Base-by-base conservation (phyloP, 2,797 vertebrate species). In the Capromys pilorides region DNA sequence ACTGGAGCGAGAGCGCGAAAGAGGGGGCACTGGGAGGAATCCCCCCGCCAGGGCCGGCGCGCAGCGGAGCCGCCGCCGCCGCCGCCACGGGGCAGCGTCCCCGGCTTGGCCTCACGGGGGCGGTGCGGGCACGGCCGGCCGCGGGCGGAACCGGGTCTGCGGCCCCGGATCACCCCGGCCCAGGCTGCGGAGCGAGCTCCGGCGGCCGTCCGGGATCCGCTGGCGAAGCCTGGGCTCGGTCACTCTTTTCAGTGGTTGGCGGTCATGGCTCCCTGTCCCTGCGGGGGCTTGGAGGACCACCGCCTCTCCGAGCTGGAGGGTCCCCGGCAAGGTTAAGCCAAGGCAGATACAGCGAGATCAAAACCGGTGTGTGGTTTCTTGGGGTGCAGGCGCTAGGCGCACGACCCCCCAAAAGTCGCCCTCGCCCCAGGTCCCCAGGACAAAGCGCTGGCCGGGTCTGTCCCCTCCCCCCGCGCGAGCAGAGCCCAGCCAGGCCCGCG, bases 31-130 rank as follows among this genome's bases (percentile, higher is more conserved):
- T 64, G 78, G 96, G 94, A 18, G 79, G 45, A 59, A 96, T 84
- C 92, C 97, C 96, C 97, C 92, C 97, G 96, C 97, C 96, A 97
- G 94, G 91, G 71, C 95, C 95, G 94, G 96, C 94, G 95, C 96
- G 84, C 95, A 97, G 97, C 96, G 95, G 95, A 97, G 64, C 96
- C 96, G 95, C 92, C 97, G 95, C 92, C 97, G 67, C 88, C 49
- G 95, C 96, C 95, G 91, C 97, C 96, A 94, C 98, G 96, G 97
- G 97, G 96, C 97, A 97, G 95, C 67, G 97, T 98, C 98, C 97
- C 97, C 81, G 88, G 94, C 96, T 95, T 94, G 92, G 96, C 97
- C 93, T 98, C 92, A 96, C 96, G 84, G 97, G 95, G 96, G 97
- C 95, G 96, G 94, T 96, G 96, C 96, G 96, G 94, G 36, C 95